These are phyloP conservation scores for Lypha dubia DNA, from an alignment of 2,888 invertebrate species.

Conservation along the genomic window DNA sequence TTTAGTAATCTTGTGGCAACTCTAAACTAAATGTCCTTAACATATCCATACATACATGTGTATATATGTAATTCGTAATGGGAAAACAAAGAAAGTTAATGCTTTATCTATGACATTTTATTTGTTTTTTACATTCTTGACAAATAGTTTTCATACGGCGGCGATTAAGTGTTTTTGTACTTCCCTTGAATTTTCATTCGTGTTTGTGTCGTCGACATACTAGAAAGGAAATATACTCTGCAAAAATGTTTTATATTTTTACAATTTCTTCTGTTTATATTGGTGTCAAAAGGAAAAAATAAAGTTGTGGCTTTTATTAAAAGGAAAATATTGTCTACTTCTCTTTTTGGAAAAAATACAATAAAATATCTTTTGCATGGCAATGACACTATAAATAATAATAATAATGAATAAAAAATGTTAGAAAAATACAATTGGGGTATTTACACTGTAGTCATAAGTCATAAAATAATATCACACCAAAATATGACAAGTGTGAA, in stretches of 20 bases:
- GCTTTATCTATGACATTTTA: not conserved
- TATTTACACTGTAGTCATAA: too few relatives aligned
- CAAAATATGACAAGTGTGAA: too few relatives aligned
- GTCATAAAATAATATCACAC: too few relatives aligned
- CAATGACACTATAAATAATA: constrained; percentile 23
- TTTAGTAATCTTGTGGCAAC: too few relatives aligned
- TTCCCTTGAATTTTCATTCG: constrained; percentile 23
- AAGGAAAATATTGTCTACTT: constrained; percentile 9
- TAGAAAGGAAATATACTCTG: constrained; percentile 25
- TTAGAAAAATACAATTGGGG: not conserved
- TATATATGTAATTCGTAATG: not conserved
- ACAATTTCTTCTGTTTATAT: not conserved
- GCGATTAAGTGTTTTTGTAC: not conserved
- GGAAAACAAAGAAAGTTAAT: not conserved
- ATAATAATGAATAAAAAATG: not conserved
- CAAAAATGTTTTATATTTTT: constrained; percentile 10
- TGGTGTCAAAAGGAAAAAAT: constrained; percentile 2
- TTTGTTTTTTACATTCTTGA: not conserved
- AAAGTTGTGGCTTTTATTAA: constrained; percentile 13
- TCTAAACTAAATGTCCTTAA: not conserved
- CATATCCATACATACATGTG: too few relatives aligned
- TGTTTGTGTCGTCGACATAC: not conserved
- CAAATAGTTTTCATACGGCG: not conserved
- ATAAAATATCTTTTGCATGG: constrained; percentile 16
- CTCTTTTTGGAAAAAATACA: not conserved